phyloP scores from a whole-genome alignment of 2,113 vertebrate genomes.

The Steatornis caripensis region DNA sequence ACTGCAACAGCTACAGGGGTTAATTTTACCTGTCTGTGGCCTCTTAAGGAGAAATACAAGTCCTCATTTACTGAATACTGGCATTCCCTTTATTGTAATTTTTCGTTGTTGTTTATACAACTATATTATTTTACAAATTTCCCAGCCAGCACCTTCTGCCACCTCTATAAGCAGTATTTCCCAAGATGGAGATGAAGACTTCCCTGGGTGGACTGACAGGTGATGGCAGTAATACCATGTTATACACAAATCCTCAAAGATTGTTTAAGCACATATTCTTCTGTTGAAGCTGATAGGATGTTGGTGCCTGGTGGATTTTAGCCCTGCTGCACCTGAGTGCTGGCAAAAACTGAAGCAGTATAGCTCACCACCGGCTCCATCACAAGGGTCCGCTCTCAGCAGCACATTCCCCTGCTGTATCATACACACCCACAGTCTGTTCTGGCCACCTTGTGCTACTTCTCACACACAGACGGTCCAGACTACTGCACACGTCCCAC shows the following conservation, averaged over 20 bases:
- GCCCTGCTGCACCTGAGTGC: background rate
- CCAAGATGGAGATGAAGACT: background rate
- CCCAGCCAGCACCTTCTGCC: background rate
- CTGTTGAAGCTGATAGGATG: background rate
- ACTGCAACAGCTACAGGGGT: background rate
- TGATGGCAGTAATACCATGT: background rate
- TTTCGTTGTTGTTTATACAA: background rate
- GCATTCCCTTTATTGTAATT: background rate
- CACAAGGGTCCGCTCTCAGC: background rate
- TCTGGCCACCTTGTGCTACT: accelerated
- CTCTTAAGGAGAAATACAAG: background rate
- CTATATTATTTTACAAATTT: background rate
- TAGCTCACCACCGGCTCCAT: background rate
- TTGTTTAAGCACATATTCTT: background rate
- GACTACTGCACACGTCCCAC: background rate
- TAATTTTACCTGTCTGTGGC: background rate
- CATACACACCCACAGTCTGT: accelerated
- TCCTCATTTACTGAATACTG: background rate
- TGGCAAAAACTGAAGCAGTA: background rate
- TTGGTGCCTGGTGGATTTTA: background rate
- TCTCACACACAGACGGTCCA: background rate
- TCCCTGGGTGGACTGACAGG: background rate
- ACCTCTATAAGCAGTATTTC: background rate
- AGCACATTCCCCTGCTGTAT: background rate
- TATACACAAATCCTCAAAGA: background rate